These are phyloP conservation scores for Pipa parva DNA, from an alignment of 2,113 vertebrate genomes.

Conservation along the genomic window DNA sequence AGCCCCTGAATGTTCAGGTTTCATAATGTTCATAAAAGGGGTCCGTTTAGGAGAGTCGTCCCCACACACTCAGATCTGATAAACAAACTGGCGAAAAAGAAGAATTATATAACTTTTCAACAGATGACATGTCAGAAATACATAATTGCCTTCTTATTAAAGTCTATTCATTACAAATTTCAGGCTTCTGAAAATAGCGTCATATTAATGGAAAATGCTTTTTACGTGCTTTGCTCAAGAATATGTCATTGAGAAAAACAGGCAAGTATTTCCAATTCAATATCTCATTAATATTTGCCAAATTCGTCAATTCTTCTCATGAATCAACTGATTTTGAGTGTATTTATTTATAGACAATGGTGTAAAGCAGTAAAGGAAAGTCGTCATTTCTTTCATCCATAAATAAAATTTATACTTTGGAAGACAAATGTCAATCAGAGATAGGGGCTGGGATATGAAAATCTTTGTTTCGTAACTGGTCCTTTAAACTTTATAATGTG, in stretches of 20 bases:
- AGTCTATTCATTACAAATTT: slow-evolving; percentile 23
- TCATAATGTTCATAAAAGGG: too few relatives aligned
- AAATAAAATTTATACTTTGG: too few relatives aligned
- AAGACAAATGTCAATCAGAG: too few relatives aligned
- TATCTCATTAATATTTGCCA: slow-evolving; percentile 10
- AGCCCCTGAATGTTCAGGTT: too few relatives aligned
- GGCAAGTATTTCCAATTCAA: not conserved
- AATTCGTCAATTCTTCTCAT: slow-evolving; percentile 5
- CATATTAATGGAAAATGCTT: not conserved
- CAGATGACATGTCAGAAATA: not conserved
- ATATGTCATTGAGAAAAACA: slow-evolving; percentile 3
- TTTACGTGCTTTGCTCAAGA: slow-evolving; percentile 7
- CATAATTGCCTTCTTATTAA: slow-evolving; percentile 11
- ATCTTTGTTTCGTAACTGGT: too few relatives aligned
- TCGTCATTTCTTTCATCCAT: too few relatives aligned
- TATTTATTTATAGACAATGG: not conserved
- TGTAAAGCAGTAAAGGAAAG: too few relatives aligned
- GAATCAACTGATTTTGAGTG: not conserved
- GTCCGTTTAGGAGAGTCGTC: too few relatives aligned
- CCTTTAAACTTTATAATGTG: too few relatives aligned
- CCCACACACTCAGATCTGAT: too few relatives aligned
- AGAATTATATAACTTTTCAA: not conserved
- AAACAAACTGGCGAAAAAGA: not conserved
- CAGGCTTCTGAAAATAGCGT: not conserved
- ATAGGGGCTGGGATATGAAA: too few relatives aligned